A percentile compares a stretch with the other conserved stretches of the same genome.
These are phyloP conservation scores for Thyatira batis DNA, from an alignment of 2,888 invertebrate species.

Conservation along the genomic window DNA sequence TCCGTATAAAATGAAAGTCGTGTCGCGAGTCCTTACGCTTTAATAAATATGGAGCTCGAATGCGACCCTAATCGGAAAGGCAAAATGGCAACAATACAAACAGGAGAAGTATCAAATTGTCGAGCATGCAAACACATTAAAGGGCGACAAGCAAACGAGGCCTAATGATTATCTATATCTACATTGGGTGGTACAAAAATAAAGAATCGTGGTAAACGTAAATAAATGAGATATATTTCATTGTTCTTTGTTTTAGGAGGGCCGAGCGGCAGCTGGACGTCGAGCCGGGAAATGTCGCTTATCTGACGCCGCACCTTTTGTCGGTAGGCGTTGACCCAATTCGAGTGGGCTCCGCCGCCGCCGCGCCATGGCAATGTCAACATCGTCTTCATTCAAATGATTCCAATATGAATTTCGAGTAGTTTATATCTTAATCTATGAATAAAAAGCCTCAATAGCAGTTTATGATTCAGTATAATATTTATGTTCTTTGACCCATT, in stretches of 20 bases:
- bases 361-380: conserved; percentile 48
- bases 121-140: conserved; percentile 79
- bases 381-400: conserved; percentile 59
- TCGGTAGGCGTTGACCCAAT: conserved; percentile 78
- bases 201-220: conserved; percentile 56
- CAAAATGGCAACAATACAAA: conserved; percentile 79
- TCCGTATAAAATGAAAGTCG: conserved; percentile 75
- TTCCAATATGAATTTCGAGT: conserved; percentile 43
- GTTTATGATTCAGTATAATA: background rate
- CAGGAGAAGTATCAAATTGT: conserved; percentile 77
- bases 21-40: conserved; percentile 72
- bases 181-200: conserved; percentile 57
- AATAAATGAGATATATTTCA: conserved; percentile 74
- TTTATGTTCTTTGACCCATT: conserved; percentile 17
- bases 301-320: conserved; percentile 80
- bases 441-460: background rate
- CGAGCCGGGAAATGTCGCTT: conserved; percentile 75
- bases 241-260: conserved; percentile 74
- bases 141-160: conserved; percentile 69
- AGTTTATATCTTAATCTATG: conserved; percentile 4
- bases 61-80: conserved; percentile 79
- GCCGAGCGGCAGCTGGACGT: conserved; percentile 70
- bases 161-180: conserved; percentile 71
- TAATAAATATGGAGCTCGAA: conserved; percentile 78
- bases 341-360: conserved; percentile 67